Conservation (phyloP, 1,140 invertebrate genomes). For the Littorina saxatilis region DNA sequence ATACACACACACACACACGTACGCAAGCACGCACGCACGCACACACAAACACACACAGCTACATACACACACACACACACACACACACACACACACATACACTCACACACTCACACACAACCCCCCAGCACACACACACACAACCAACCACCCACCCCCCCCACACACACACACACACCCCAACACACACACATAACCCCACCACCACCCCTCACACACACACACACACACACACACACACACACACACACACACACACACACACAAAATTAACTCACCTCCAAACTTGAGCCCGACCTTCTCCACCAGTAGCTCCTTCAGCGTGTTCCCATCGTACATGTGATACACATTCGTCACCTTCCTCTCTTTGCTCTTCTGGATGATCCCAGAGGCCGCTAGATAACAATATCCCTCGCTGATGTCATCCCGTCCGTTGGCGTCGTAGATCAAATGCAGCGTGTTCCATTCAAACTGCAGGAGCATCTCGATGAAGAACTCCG, state of each 20-base stretch:
- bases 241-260: background rate
- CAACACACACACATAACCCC: background rate
- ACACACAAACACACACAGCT: too few relatives aligned
- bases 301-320: constrained; percentile 75
- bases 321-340: constrained; percentile 66
- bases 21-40: too few relatives aligned
- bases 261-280: constrained; percentile 59
- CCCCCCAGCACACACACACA: background rate
- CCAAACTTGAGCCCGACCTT: constrained; percentile 64
- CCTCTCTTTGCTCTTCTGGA: constrained; percentile 69
- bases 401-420: constrained; percentile 78
- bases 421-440: constrained; percentile 80
- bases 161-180: background rate
- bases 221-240: constrained; percentile 5
- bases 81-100: background rate
- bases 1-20: background rate
- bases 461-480: constrained; percentile 74
- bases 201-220: background rate
- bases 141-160: background rate
- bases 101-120: constrained; percentile 61
- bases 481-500: constrained; percentile 81
- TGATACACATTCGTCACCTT: constrained; percentile 76
- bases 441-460: constrained; percentile 82
- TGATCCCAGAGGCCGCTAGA: constrained; percentile 60
- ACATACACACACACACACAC: background rate